Evolutionary conservation across 2,888 invertebrate genomes (phyloP).

Genomic region (Philereme transversata): DNA sequence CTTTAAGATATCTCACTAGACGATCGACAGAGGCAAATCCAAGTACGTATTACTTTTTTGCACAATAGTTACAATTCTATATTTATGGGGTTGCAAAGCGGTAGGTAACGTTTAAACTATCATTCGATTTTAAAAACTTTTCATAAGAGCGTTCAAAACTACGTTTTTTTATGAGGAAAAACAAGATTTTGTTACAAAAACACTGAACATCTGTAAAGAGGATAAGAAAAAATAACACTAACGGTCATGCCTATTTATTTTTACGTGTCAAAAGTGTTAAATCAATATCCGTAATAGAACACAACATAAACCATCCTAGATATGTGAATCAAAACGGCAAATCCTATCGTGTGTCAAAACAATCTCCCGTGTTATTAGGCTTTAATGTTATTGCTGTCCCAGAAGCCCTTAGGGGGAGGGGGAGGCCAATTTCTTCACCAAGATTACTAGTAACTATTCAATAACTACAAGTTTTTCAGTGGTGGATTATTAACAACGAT

Average conservation of each 20-base stretch:
- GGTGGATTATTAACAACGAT: conserved; percentile 8
- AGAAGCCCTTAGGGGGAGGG: conserved; percentile 31
- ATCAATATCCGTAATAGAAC: conserved; percentile 32
- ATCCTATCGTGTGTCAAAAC: conserved; percentile 71
- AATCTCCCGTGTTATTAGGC: conserved; percentile 70
- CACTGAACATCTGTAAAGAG: background rate
- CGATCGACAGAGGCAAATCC: too few species aligned
- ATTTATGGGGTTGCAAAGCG: too few species aligned
- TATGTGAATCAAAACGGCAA: conserved; percentile 43
- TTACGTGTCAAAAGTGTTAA: conserved; percentile 25
- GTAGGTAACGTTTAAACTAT: too few species aligned
- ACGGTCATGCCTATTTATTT: conserved; percentile 4
- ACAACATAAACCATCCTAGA: conserved; percentile 30
- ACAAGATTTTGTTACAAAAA: background rate
- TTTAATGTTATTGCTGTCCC: conserved; percentile 63
- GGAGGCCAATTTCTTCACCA: conserved; percentile 21
- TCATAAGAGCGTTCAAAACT: too few species aligned
- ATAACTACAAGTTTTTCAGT: conserved; percentile 15
- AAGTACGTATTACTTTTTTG: too few species aligned
- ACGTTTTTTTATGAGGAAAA: too few species aligned
- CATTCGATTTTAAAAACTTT: too few species aligned
- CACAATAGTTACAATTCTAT: too few species aligned
- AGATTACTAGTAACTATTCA: conserved; percentile 30
- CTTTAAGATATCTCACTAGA: too few species aligned
- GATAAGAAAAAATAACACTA: background rate